A percentile compares a stretch with the other conserved stretches of the same genome.
phyloP scores from a whole-genome alignment of 2,113 vertebrate species.

The Osmerus eperlanus region DNA sequence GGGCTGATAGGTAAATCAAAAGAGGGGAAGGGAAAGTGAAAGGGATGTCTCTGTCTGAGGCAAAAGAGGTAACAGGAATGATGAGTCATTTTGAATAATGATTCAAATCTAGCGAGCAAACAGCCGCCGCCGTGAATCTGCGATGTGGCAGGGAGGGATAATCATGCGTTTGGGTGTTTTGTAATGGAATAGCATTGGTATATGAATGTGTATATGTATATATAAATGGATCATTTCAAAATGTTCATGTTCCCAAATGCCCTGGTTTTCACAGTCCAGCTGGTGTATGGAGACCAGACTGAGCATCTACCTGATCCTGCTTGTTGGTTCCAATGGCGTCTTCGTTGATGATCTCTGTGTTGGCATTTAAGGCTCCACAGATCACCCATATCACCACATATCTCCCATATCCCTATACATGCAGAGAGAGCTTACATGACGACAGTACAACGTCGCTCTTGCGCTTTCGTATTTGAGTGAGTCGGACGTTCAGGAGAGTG shows the following conservation, averaged over 20 bases:
- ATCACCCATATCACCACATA: no score
- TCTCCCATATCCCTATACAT: no score
- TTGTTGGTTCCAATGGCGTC: no score
- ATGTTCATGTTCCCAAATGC: no score
- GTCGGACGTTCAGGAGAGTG: no score
- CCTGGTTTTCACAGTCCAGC: background rate
- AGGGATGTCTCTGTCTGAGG: background rate
- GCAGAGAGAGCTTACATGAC: no score
- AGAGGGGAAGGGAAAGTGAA: background rate
- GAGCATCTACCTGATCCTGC: no score
- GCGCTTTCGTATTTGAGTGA: no score
- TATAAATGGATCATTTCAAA: background rate
- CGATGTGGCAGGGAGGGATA: conserved; percentile 4
- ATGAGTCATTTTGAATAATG: conserved; percentile 33
- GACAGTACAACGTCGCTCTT: no score
- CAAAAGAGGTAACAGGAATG: background rate
- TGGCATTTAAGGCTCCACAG: no score
- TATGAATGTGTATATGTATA: background rate
- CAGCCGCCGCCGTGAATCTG: conserved; percentile 9
- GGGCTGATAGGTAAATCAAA: background rate
- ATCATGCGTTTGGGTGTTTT: conserved; percentile 14
- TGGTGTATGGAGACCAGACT: background rate
- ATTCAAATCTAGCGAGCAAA: conserved; percentile 22
- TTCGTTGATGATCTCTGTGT: no score
- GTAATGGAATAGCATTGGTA: conserved; percentile 15